Evolutionary conservation across 2,797 vertebrate species (phyloP).

Genomic region (Psittacula derbiana): DNA sequence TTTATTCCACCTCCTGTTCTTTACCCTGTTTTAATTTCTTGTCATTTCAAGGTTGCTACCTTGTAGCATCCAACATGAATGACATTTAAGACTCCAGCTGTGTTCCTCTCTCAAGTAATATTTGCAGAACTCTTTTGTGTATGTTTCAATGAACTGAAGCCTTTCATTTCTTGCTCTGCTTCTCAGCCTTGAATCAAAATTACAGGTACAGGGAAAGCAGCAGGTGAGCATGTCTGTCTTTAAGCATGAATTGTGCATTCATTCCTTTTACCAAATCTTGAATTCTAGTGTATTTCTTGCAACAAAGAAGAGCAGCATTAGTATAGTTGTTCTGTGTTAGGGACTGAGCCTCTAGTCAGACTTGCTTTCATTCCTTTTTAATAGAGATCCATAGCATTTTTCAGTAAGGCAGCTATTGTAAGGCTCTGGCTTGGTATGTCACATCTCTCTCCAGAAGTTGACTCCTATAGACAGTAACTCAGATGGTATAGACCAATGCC

Average conservation of each 20-base stretch:
- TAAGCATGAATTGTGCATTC: not conserved
- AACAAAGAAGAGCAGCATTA: conserved; percentile 18
- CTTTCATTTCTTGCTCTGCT: conserved; percentile 4
- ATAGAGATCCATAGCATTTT: conserved; percentile 22
- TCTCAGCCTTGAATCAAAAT: not conserved
- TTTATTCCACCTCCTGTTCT: not conserved
- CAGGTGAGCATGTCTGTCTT: not conserved
- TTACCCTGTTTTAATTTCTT: not conserved
- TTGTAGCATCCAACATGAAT: not conserved
- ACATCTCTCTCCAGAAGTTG: not conserved
- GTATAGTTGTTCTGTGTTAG: not conserved
- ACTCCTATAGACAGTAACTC: not conserved
- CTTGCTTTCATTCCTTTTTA: conserved; percentile 22
- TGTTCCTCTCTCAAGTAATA: not conserved
- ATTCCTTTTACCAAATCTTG: not conserved
- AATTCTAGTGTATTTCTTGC: not conserved
- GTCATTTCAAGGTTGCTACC: not conserved
- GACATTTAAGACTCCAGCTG: not conserved
- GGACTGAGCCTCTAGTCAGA: not conserved
- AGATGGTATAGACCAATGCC: not conserved
- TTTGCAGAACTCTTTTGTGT: not conserved
- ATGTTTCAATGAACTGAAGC: not conserved
- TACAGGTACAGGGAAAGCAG: not conserved
- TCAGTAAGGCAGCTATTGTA: conserved; percentile 15
- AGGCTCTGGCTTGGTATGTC: not conserved